These are phyloP conservation scores for Aromia moschata DNA, from an alignment of 2,888 invertebrate species.

Conservation along the genomic window DNA sequence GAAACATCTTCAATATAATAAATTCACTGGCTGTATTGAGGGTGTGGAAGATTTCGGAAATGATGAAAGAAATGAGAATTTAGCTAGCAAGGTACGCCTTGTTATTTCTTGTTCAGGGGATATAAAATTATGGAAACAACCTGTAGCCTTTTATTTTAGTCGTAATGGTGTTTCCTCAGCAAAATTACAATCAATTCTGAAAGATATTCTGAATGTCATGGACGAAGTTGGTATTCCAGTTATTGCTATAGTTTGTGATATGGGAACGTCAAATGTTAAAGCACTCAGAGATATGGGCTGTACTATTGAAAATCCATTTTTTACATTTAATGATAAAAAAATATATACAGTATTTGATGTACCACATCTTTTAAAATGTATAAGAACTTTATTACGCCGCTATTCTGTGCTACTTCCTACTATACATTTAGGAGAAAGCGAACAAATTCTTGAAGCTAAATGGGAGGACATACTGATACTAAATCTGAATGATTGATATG, in stretches of 20 bases:
- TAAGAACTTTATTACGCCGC: not conserved
- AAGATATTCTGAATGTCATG: slow-evolving; percentile 29
- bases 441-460: not conserved
- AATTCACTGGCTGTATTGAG: not conserved
- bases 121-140: not conserved
- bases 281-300: slow-evolving; percentile 21
- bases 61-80: not conserved
- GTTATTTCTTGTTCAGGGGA: not conserved
- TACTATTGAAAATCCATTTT: slow-evolving; percentile 1
- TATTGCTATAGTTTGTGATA: slow-evolving; percentile 37
- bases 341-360: slow-evolving; percentile 6
- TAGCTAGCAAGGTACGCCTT: no score
- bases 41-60: not conserved
- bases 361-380: slow-evolving; percentile 14
- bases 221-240: slow-evolving; percentile 26
- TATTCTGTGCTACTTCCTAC: not conserved
- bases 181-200: not conserved
- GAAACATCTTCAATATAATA: not conserved
- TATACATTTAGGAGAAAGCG: not conserved
- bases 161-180: not conserved
- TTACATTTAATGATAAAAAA: slow-evolving; percentile 2
- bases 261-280: slow-evolving; percentile 37
- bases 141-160: slow-evolving; percentile 3
- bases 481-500: not conserved
- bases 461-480: not conserved